Evolutionary conservation across 2,888 invertebrate species (phyloP).

Genomic region (Apodemia duryi): DNA sequence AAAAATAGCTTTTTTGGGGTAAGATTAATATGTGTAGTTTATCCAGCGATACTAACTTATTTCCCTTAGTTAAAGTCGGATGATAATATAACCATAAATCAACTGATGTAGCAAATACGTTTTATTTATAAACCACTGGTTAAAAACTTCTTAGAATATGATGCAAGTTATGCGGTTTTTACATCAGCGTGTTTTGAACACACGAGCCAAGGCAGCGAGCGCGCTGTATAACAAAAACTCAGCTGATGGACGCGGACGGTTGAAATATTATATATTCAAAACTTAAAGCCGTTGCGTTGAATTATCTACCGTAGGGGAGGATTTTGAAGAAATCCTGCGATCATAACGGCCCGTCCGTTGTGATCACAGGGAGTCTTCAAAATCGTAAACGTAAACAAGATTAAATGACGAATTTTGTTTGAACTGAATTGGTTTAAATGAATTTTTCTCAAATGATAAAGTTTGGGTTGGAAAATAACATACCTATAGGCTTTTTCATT

Average conservation of each 20-base stretch:
- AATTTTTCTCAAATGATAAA: no score
- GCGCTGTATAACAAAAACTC: background rate
- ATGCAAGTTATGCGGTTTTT: constrained; percentile 5
- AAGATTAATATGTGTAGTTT: no score
- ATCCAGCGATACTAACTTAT: no score
- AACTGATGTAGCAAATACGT: background rate
- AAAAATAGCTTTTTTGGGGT: no score
- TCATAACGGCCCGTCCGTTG: background rate
- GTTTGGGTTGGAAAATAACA: no score
- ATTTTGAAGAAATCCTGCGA: background rate
- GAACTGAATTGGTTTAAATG: no score
- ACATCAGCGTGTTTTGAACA: constrained; percentile 1
- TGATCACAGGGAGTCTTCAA: no score
- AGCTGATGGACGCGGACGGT: background rate
- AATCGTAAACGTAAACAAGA: no score
- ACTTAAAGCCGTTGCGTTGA: background rate
- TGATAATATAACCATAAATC: background rate
- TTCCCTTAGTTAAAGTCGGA: background rate
- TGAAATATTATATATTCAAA: background rate
- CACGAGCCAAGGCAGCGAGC: background rate
- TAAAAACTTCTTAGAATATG: constrained; percentile 6
- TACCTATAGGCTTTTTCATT: no score
- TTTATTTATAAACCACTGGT: background rate
- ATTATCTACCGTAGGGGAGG: background rate
- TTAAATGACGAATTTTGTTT: no score